Evolutionary conservation across 1,140 invertebrate genomes (phyloP).

Genomic region (Drosophila equinoxialis): DNA sequence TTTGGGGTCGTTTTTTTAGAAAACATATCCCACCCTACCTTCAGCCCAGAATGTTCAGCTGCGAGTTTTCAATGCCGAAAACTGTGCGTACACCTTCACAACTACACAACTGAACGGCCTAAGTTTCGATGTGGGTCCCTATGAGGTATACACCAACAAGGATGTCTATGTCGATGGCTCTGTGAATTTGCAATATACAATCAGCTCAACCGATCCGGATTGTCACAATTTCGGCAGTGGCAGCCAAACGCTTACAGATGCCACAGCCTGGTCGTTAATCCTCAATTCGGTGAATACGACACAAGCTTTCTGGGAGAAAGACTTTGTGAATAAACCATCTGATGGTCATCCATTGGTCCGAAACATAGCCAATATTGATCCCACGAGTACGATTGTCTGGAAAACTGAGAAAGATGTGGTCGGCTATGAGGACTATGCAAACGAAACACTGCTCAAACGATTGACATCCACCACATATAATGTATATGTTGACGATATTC

Average conservation of each 20-base stretch:
- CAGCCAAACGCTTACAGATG: neutral
- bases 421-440: conserved; percentile 40
- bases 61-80: conserved; percentile 88
- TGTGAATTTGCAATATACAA: conserved; percentile 14
- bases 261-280: conserved; percentile 83
- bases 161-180: conserved; percentile 37
- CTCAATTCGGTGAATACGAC: conserved; percentile 62
- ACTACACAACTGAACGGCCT: conserved; percentile 21
- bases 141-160: conserved; percentile 76
- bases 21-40: conserved; percentile 88
- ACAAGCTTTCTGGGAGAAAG: conserved; percentile 32
- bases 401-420: conserved; percentile 34
- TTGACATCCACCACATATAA: conserved; percentile 83
- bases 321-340: conserved; percentile 72
- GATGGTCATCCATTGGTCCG: conserved; percentile 65
- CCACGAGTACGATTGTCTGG: conserved; percentile 40
- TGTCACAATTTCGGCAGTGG: conserved; percentile 25
- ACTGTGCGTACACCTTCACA: conserved; percentile 79
- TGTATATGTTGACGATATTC: conserved; percentile 69
- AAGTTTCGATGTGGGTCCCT: conserved; percentile 52
- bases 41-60: conserved; percentile 86
- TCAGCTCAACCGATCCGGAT: neutral
- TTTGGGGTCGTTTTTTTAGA: conserved; percentile 42
- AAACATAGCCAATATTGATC: conserved; percentile 54
- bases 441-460: conserved; percentile 56